Evolutionary conservation across 2,113 vertebrate genomes (phyloP).

Genomic region (Dromas ardeola): DNA sequence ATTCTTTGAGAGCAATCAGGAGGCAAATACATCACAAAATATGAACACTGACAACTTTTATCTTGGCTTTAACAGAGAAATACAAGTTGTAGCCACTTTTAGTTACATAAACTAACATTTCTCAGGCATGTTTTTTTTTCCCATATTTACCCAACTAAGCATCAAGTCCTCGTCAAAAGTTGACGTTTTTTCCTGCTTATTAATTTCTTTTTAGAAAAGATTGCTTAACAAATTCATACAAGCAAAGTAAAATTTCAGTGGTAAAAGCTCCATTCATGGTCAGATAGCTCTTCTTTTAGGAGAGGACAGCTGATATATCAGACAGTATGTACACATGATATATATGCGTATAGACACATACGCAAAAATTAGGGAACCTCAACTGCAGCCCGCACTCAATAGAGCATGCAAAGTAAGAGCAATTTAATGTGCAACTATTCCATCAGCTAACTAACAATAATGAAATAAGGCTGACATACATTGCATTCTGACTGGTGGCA

Average conservation of each 20-base stretch:
- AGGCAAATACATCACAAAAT: neutral
- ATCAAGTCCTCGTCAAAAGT: neutral
- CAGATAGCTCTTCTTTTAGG: neutral
- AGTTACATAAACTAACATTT: neutral
- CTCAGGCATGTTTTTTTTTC: neutral
- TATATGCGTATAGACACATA: accelerated
- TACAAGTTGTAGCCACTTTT: neutral
- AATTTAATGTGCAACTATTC: neutral
- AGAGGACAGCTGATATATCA: neutral
- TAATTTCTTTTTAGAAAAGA: neutral
- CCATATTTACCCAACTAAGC: neutral
- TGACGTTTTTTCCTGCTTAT: neutral
- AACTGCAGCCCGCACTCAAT: neutral
- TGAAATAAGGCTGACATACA: neutral
- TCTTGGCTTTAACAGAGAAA: neutral
- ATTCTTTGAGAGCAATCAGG: neutral
- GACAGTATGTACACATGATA: accelerated
- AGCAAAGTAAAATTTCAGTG: neutral
- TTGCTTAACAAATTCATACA: neutral
- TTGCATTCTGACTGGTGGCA: neutral
- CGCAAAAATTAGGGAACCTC: neutral
- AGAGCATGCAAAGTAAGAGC: neutral
- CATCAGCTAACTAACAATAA: neutral
- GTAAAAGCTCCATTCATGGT: neutral
- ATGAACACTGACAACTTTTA: neutral